Evolutionary conservation across 2,797 vertebrate species (phyloP), one percentile per base, ranked within the genome.

Genomic region (Trematomus bernacchii): DNA sequence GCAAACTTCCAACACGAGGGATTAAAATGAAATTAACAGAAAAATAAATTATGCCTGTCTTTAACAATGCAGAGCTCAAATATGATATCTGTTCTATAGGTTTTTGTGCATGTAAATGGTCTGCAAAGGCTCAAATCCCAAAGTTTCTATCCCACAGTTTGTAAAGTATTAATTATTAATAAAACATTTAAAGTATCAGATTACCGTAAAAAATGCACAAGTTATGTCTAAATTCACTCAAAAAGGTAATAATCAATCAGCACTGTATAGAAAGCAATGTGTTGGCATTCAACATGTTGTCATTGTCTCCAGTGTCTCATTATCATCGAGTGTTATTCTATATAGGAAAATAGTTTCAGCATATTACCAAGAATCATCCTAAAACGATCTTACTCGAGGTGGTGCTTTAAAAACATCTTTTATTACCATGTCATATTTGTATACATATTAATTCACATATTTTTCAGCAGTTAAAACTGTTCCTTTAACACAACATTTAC

Each of bases 401-500:
- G 33, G 10, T 43, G 21, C 21, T 47, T 64, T 59, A 30, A 75
- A 54, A 74, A 50, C 0, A 27, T 33, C 2, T 14, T 15, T 58
- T 23, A 80, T 71, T 47, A 23, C 63, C 46, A 66, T 21, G 3
- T 53, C 3, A 37, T 37, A 37, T 37, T 37, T 37, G 27, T 37
- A 37, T 37, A 37, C 33, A 27, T 37, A 37, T 15, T 23, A 61
- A 65, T 57, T 76, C 15, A 68, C 33, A 68, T n/a, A 18, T 12
- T n/a, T 44, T n/a, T 63, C 27, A 71, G 13, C 48, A 57, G 43
- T 66, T 30, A 27, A 40, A 74, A 66, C 12, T 18, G 33, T 51
- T 57, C 37, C 37, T 66, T 50, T 27, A 16, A 64, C 23, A 47
- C 48, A 76, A 60, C 66, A 68, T 46, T 37, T 37, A 37, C 10